Evolutionary conservation across 2,888 invertebrate species (phyloP).

Genomic region (Sisyra terminalis): DNA sequence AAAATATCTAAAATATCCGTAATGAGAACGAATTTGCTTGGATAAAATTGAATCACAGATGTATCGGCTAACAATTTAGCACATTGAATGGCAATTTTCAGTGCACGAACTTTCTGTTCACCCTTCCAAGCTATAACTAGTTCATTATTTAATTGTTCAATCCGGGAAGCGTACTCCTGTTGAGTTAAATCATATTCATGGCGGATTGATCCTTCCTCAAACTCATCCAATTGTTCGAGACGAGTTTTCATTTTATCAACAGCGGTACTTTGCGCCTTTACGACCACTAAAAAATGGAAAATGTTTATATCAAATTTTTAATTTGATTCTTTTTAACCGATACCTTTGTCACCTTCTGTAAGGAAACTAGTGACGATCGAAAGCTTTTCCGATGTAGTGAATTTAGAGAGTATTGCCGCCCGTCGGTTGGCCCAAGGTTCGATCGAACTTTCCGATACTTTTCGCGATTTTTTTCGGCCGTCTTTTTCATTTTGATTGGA

Average conservation of each 20-base stretch:
- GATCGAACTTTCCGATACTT: slow-evolving; percentile 27
- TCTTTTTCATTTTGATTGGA: slow-evolving; percentile 15
- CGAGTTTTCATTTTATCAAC: slow-evolving; percentile 81
- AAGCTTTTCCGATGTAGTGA: slow-evolving; percentile 85
- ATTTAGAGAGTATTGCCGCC: slow-evolving; percentile 67
- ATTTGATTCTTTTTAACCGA: slow-evolving; percentile 9
- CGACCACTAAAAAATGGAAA: slow-evolving; percentile 41
- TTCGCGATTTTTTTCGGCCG: no score
- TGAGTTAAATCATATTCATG: slow-evolving; percentile 84
- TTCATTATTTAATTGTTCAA: slow-evolving; percentile 83
- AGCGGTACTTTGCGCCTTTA: slow-evolving; percentile 64
- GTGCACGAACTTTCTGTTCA: slow-evolving; percentile 86
- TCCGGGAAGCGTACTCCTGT: slow-evolving; percentile 76
- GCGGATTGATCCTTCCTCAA: slow-evolving; percentile 76
- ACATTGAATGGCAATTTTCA: slow-evolving; percentile 95
- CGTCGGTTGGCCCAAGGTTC: slow-evolving; percentile 68
- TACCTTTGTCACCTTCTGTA: slow-evolving; percentile 66
- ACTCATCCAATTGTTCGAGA: slow-evolving; percentile 85
- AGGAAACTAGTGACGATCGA: slow-evolving; percentile 81
- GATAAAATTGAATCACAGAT: slow-evolving; percentile 86
- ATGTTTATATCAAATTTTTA: neutral
- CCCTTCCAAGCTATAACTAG: slow-evolving; percentile 84
- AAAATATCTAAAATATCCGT: slow-evolving; percentile 94
- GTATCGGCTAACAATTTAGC: slow-evolving; percentile 84
- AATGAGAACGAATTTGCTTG: slow-evolving; percentile 92